Percentiles rank a stretch among this genome's conserved stretches.
Evolutionary conservation across 2,888 invertebrate species (phyloP).

Genomic region (Agonopterix heracliana): DNA sequence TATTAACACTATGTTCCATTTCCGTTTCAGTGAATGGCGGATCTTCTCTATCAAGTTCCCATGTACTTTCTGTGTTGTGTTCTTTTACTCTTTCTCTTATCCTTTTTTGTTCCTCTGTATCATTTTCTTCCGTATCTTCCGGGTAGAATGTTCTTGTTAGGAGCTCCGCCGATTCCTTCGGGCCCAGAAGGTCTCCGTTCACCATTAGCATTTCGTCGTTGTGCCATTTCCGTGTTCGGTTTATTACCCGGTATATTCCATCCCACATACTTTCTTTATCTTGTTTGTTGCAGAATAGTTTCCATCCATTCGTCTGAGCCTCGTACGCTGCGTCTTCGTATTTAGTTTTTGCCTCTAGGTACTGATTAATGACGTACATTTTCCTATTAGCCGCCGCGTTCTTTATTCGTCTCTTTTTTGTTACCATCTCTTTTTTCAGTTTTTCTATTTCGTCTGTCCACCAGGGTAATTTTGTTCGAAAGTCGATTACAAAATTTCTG

Average conservation of each 20-base stretch:
- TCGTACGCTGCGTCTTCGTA: conserved; percentile 1
- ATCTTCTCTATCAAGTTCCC: no score
- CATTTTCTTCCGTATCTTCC: not conserved
- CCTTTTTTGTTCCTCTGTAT: not conserved
- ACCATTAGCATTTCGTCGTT: conserved; percentile 1
- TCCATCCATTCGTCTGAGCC: conserved; percentile 7
- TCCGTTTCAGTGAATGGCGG: no score
- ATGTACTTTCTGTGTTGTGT: no score
- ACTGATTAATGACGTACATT: not conserved
- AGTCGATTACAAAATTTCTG: no score
- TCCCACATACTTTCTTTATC: conserved; percentile 11
- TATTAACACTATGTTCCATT: no score
- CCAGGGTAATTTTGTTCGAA: conserved; percentile 5
- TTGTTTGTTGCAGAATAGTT: conserved; percentile 8
- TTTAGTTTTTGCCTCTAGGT: not conserved
- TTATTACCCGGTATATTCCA: conserved; percentile 9
- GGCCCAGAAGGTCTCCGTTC: not conserved
- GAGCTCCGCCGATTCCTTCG: conserved; percentile 5
- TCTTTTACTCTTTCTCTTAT: not conserved
- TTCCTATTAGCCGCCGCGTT: not conserved
- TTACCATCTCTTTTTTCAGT: conserved; percentile 3
- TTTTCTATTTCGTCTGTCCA: conserved; percentile 5
- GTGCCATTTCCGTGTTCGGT: not conserved
- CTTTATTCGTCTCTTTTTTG: conserved; percentile 1
- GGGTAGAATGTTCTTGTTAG: conserved; percentile 13